Base-by-base conservation (phyloP, 2,797 vertebrate genomes). In the Crypturellus tataupa region DNA sequence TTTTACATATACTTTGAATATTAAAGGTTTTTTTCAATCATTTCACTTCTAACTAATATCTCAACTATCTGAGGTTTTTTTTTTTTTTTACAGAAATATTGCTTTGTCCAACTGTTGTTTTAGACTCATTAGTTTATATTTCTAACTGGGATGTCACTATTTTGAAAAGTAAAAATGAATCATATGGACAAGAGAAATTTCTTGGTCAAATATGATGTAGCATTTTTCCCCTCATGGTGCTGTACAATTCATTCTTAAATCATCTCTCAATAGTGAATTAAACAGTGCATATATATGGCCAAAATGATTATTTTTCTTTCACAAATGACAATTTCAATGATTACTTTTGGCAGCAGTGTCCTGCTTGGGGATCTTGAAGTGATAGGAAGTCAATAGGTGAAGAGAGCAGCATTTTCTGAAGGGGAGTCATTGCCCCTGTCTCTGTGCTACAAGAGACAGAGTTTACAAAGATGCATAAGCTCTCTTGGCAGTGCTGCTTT, bases 111-210 rank as follows among this genome's bases (percentile, higher is more conserved):
- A 20, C 78, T 65, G 73, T 87, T 87, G 37, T 62, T 94, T 90
- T 92, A 92, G 65, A 87, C 60, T 87, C 16, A 59, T 94, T 94
- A 82, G 10, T 68, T 94, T 59, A 59, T 93, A 92, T 95, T 95
- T 95, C 73, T 56, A 76, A 85, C 25, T 79, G 85, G 64, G 94
- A 92, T 94, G 25, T 55, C 95, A 88, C 90, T 58, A 67, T 94
- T 88, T 88, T 91, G 46, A 51, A 89, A 89, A 42, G 23, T 89
- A 62, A 35, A 46, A 83, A 91, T 33, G 71, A 42, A 76, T 87
- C 78, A 53, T 82, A 55, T 83, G 19, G 25, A 7, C 9, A 90
- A 69, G 40, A 62, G 11, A 10, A 70, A 27, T 44, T 72, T 2
- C 44, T 91, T 79, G 46, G 10, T 55, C 42, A 69, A 82, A 73